Conservation (phyloP, 2,888 invertebrate species). For the Polylopha cassiicola region DNA sequence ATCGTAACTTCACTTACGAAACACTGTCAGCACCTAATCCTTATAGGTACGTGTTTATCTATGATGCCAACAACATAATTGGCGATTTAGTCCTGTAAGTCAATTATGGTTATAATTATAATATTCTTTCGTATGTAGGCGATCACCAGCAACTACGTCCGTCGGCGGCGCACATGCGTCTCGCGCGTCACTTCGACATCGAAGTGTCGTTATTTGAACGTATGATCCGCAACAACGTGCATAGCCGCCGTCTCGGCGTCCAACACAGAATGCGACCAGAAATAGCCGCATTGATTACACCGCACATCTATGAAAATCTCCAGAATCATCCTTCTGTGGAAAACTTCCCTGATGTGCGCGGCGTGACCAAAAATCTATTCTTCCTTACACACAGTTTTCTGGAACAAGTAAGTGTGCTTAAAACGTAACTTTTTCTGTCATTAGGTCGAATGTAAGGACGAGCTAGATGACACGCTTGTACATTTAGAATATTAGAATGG, state of each 20-base stretch:
- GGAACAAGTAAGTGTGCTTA: constrained; percentile 67
- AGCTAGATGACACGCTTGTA: no score
- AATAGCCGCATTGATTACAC: constrained; percentile 73
- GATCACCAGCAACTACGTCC: constrained; percentile 91
- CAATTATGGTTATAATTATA: no score
- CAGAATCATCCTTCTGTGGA: constrained; percentile 79
- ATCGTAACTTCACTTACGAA: constrained; percentile 84
- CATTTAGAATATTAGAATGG: no score
- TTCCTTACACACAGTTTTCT: constrained; percentile 80
- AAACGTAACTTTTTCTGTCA: no score
- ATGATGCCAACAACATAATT: background rate
- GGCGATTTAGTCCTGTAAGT: no score
- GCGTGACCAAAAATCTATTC: constrained; percentile 80
- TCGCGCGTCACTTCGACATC: constrained; percentile 80
- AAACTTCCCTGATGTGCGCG: constrained; percentile 75
- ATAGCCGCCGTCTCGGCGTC: constrained; percentile 77
- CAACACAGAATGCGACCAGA: constrained; percentile 89
- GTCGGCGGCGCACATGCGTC: constrained; percentile 80
- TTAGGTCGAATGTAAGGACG: no score
- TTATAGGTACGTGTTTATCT: constrained; percentile 79
- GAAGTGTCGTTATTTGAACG: constrained; percentile 90
- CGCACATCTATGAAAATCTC: constrained; percentile 82
- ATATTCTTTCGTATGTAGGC: constrained; percentile 50
- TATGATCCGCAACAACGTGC: constrained; percentile 82
- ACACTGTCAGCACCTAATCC: constrained; percentile 85